Base-by-base conservation (phyloP, 2,888 invertebrate species). In the Ornithoptera priamus region DNA sequence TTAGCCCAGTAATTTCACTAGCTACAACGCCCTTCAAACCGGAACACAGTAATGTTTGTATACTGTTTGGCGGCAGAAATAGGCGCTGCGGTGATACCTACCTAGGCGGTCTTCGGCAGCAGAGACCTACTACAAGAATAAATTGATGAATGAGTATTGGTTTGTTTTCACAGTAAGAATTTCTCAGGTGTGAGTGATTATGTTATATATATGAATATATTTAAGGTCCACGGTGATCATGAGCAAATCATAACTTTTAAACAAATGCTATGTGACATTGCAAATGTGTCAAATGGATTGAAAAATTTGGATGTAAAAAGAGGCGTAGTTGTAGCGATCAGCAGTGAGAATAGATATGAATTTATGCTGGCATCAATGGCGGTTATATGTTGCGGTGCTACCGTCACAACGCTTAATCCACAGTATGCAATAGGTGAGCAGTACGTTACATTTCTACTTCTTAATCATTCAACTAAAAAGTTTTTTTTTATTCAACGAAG, bases 271-370 rank as follows among this genome's bases (percentile, higher is more conserved):
- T 87, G 90, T 71, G 79, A 84, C 56, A 89, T 90, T 65, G 87
- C 90, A n/a, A 85, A 87, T 73, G 72, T 94, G n/a, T 93, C 94
- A 1, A 81, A 88, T 73, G 91, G 90, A 76, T 81, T 94, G 20
- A 80, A 80, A 71, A 81, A 81, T 8, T 73, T 84, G 59, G 93
- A 93, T 4, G 74, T 94, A n/a, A 82, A 77, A 64, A 78, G 83
- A 24, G 92, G 93, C 20, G 93, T 94, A 71, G 81, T 77, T 30
- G 82, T 94, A 46, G 93, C 92, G 0, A 79, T 94, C 62, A 93
- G 90, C 72, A 90, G 93, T 72, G 94, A 94, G 77, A 94, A 94
- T 77, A 84, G 92, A 72, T 71, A 89, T 22, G 93, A 94, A 73
- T 94, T 90, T 78, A 81, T 87, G 62, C 75, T 92, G 46, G 83